phyloP scores from a whole-genome alignment of 2,888 invertebrate species.

The Diarsia dahlii region DNA sequence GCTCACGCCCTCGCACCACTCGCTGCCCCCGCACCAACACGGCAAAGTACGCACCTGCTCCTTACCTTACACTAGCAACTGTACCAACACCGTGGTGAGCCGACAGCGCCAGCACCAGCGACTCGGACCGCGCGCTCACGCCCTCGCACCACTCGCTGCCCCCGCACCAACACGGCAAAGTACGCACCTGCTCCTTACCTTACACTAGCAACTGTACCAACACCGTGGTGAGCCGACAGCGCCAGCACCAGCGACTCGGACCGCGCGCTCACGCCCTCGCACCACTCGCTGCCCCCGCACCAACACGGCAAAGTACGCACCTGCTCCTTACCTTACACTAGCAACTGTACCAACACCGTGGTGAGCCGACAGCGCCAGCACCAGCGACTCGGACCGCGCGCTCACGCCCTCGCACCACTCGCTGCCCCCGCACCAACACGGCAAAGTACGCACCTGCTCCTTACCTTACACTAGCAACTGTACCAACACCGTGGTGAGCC shows the following conservation, averaged over 20 bases:
- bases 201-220: background rate
- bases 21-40: no score
- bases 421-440: slow-evolving; percentile 67
- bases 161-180: slow-evolving; percentile 67
- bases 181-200: slow-evolving; percentile 41
- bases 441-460: slow-evolving; percentile 55
- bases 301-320: no score
- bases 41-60: no score
- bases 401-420: slow-evolving; percentile 86
- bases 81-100: no score
- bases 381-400: slow-evolving; percentile 91
- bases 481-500: background rate
- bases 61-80: no score
- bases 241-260: slow-evolving; percentile 87
- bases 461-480: slow-evolving; percentile 7
- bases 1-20: slow-evolving; percentile 72
- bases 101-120: slow-evolving; percentile 84
- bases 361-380: slow-evolving; percentile 57
- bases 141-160: slow-evolving; percentile 82
- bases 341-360: no score
- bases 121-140: slow-evolving; percentile 91
- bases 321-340: no score
- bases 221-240: background rate
- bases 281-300: no score
- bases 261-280: slow-evolving; percentile 84